phyloP scores from a whole-genome alignment of 2,113 vertebrate genomes.

The Rattus rattus region DNA sequence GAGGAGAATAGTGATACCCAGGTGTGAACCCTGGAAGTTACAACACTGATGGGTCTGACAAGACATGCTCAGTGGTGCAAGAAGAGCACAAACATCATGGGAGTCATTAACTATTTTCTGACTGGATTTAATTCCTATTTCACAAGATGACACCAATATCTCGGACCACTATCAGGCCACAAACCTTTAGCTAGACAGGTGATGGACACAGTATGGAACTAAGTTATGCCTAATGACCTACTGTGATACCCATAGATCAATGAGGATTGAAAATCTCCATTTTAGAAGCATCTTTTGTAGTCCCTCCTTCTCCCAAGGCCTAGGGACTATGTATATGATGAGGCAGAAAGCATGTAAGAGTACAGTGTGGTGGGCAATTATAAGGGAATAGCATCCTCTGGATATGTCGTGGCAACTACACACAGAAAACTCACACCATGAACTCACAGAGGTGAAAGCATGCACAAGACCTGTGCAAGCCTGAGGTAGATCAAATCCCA shows the following conservation, averaged over 20 bases:
- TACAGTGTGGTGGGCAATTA: neutral
- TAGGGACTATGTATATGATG: neutral
- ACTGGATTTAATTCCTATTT: neutral
- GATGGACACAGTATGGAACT: neutral
- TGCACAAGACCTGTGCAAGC: neutral
- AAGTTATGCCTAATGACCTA: neutral
- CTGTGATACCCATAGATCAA: neutral
- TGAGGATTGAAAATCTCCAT: neutral
- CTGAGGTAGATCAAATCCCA: neutral
- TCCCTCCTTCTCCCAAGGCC: neutral
- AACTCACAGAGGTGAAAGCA: neutral
- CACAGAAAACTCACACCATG: neutral
- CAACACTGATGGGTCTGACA: neutral
- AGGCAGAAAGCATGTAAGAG: neutral
- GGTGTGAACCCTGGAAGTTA: neutral
- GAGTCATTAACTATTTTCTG: neutral
- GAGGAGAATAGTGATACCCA: neutral
- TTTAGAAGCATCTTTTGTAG: neutral
- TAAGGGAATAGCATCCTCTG: neutral
- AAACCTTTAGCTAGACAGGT: neutral
- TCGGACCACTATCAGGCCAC: neutral
- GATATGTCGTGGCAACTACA: neutral
- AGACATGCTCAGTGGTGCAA: neutral
- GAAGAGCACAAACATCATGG: neutral
- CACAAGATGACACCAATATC: neutral